A percentile compares a stretch with the other conserved stretches of the same genome.
phyloP scores from a whole-genome alignment of 1,140 invertebrate genomes.

The Probaryconus sp. region DNA sequence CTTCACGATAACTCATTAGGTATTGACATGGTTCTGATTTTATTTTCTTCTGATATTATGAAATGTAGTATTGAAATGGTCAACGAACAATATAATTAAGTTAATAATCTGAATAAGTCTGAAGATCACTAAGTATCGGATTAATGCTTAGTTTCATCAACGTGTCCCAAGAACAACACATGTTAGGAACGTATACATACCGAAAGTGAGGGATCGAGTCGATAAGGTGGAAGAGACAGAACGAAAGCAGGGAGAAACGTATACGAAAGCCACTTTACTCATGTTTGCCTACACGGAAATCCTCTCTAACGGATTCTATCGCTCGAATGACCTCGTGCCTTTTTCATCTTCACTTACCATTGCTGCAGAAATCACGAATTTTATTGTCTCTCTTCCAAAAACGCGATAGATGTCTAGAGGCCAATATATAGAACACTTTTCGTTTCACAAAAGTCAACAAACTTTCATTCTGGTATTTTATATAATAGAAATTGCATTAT shows the following conservation, averaged over 20 bases:
- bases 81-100: too few species aligned
- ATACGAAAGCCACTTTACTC: slow-evolving; percentile 69
- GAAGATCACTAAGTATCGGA: too few species aligned
- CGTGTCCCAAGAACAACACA: slow-evolving; percentile 63
- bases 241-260: slow-evolving; percentile 62
- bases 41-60: too few species aligned
- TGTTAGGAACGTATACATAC: slow-evolving; percentile 46
- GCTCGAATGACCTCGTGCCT: slow-evolving; percentile 71
- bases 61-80: too few species aligned
- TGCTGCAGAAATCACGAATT: slow-evolving; percentile 35
- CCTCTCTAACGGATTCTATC: slow-evolving; percentile 78
- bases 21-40: too few species aligned
- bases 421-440: slow-evolving; percentile 6
- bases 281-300: slow-evolving; percentile 79
- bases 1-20: too few species aligned
- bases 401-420: slow-evolving; percentile 19
- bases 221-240: slow-evolving; percentile 66
- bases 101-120: background rate
- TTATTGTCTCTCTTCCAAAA: slow-evolving; percentile 29
- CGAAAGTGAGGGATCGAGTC: slow-evolving; percentile 53
- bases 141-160: too few species aligned
- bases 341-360: slow-evolving; percentile 60
- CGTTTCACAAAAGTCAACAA: too few species aligned
- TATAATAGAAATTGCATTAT: too few species aligned
- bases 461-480: too few species aligned